Percentiles rank a stretch among this genome's conserved stretches.
Evolutionary conservation across 2,888 invertebrate species (phyloP).

Genomic region (Synergus gifuensis): DNA sequence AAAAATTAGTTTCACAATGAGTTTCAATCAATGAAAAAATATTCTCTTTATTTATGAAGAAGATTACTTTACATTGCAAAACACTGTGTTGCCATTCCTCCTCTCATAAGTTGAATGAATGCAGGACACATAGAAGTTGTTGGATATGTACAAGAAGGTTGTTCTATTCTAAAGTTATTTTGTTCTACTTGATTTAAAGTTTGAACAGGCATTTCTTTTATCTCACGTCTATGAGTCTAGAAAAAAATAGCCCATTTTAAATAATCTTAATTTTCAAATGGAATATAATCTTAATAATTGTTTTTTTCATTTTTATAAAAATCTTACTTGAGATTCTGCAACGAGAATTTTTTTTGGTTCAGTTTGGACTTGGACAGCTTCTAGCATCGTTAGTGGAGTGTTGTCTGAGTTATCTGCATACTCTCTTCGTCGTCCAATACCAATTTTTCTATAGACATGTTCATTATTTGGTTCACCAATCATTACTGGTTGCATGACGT

Average conservation of each 20-base stretch:
- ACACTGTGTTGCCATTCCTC: conserved; percentile 52
- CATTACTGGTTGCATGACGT: conserved; percentile 49
- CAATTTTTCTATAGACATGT: conserved; percentile 57
- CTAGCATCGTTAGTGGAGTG: conserved; percentile 52
- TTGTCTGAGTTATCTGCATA: conserved; percentile 60
- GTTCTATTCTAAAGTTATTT: conserved; percentile 40
- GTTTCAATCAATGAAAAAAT: background rate
- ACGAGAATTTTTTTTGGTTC: conserved; percentile 49
- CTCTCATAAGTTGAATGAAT: conserved; percentile 62
- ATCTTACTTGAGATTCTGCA: conserved; percentile 55
- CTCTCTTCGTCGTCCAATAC: conserved; percentile 55
- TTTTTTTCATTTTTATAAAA: conserved; percentile 1
- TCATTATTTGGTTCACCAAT: conserved; percentile 46
- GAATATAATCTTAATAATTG: background rate
- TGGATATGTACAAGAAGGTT: conserved; percentile 43
- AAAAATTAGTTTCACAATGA: background rate
- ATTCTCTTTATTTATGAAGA: background rate
- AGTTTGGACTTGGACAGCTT: conserved; percentile 61
- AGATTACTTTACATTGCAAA: background rate
- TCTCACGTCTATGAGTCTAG: conserved; percentile 60
- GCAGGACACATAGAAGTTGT: conserved; percentile 61
- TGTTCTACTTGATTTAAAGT: conserved; percentile 61
- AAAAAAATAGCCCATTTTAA: background rate
- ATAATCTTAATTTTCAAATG: background rate
- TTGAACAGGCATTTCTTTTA: conserved; percentile 63